Conservation (phyloP, 2,113 vertebrate species). For the Rhinolophus ferrumequinum region DNA sequence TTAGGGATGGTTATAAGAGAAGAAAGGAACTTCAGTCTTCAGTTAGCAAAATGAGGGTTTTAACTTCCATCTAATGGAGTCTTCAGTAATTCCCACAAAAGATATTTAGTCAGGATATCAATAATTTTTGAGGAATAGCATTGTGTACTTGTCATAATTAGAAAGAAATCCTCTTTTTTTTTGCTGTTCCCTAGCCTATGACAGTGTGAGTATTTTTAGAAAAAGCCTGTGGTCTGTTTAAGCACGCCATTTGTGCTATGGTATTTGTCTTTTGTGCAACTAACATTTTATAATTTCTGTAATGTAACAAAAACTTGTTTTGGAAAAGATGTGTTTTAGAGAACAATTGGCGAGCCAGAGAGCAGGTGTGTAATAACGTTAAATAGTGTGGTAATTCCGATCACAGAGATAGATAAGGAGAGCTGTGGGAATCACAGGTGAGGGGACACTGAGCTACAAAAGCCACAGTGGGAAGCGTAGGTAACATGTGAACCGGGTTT, state of each 20-base stretch:
- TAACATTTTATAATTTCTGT: slow-evolving; percentile 20
- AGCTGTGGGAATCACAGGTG: not conserved
- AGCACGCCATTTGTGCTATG: not conserved
- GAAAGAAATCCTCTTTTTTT: not conserved
- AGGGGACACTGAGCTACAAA: not conserved
- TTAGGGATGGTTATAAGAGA: not conserved
- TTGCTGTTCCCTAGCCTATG: not conserved
- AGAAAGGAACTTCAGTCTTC: not conserved
- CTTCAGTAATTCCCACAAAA: not conserved
- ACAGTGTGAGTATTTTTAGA: not conserved
- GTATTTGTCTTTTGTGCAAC: not conserved
- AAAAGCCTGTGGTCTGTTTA: not conserved
- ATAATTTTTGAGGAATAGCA: not conserved
- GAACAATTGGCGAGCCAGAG: not conserved
- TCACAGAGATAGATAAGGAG: not conserved
- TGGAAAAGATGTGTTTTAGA: not conserved
- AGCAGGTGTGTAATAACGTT: not conserved
- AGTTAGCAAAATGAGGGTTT: not conserved
- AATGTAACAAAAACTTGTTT: not conserved
- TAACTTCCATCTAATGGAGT: not conserved
- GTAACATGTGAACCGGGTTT: not conserved
- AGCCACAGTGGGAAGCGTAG: not conserved
- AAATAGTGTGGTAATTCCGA: not conserved
- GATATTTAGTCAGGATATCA: not conserved
- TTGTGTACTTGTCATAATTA: not conserved